Base-by-base conservation (phyloP, 2,113 vertebrate species). In the Smithornis capensis region DNA sequence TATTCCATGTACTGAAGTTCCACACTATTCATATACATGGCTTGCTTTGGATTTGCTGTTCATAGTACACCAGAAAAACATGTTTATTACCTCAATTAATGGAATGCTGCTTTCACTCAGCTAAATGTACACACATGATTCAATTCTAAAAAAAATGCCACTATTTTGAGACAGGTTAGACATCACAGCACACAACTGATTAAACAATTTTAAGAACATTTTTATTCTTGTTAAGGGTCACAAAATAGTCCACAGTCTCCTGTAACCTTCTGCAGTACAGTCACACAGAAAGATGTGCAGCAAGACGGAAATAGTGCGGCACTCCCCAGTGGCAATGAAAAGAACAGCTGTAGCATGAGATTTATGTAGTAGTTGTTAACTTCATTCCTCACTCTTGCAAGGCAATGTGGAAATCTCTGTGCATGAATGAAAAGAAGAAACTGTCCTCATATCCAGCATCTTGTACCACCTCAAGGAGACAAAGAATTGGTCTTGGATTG, bases 51-150 rank as follows among this genome's bases (percentile, higher is more conserved):
- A 90, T 86, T 63, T 85, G 42, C 47, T 80, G 31, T 31, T 92
- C 31, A 55, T 9, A 53, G 64, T 35, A 86, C 55, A 89, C 35
- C 19, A 91, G 35, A 89, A 86, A 57, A 87, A 68, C 19, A 47
- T 6, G 29, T 85, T 94, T 53, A 92, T 88, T 57, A 87, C 73
- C 40, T 87, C 84, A 94, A 60, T 70, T 83, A 96, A 81, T 25
- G 8, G 17, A 60, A 64, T 15, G 24, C 25, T n/a, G 63, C 90
- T 67, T 84, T 82, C 47, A 17, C 53, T 60, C 52, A 4, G 3
- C 28, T 81, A 60, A 67, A 79, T 19, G 27, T 28, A 71, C 23
- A 64, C 44, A 57, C 38, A 35, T 6, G 42, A 79, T 74, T 62
- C 38, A 70, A 13, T 13, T 83, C 56, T 35, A 42, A 73, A 78